Base-by-base conservation (phyloP, 2,113 vertebrate species). In the Cranoglanis bouderius region DNA sequence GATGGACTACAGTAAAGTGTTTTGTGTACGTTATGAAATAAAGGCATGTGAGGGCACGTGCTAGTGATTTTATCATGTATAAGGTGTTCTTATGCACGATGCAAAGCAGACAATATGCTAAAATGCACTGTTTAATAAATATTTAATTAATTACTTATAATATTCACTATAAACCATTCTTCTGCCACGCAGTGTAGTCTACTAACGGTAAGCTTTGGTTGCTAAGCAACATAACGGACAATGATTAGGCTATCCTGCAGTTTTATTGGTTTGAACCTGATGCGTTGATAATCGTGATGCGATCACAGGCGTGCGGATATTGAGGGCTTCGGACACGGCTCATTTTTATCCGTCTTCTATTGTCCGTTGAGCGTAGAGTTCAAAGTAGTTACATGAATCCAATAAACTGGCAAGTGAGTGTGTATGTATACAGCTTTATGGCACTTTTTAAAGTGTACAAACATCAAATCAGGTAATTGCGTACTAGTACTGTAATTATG, bases 391-490 rank as follows among this genome's bases (percentile, higher is more conserved):
- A 19, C 32, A 18, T 19, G n/a, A 7, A 35, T 43, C 70, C 38
- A 24, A 40, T 40, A 77, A 77, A 77, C 40, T 13, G 38, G 40
- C 74, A 77, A 77, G 10, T 46, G 74, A 46, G 40, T 92, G 93
- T 94, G 91, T 94, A 94, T 95, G 94, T 95, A 96, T 94, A 95
- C 94, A 96, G 95, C 72, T 43, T 75, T 43, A 96, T n/a, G n/a
- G n/a, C n/a, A n/a, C n/a, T n/a, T n/a, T n/a, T n/a, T n/a, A n/a
- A 95, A 96, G 94, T 94, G 96, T 96, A 96, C 91, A 97, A 97
- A 97, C 96, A 97, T 97, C 95, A 96, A 96, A 97, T 96, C 96
- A 46, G 74, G 40, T 77, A 77, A 46, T 77, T 43, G 40, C 40
- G 24, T 77, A 74, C 96, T 96, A 96, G 94, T 96, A 96, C 95